Percentiles rank a stretch among this genome's conserved stretches.
phyloP scores from a whole-genome alignment of 2,113 vertebrate genomes.

The Calonectris borealis region DNA sequence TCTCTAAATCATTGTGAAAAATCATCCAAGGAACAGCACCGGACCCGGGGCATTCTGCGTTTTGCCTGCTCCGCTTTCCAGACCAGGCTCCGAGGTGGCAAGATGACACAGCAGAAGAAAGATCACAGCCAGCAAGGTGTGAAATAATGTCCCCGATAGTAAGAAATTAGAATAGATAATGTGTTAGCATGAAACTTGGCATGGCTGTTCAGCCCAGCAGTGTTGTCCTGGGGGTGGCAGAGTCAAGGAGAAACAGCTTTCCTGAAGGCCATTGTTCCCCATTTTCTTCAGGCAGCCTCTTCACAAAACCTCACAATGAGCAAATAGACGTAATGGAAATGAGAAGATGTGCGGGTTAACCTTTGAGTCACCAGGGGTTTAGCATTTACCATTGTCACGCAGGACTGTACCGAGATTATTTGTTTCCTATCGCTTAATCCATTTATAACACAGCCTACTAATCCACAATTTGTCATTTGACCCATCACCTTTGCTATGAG shows the following conservation, averaged over 20 bases:
- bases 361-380: not conserved
- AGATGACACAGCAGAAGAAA: slow-evolving; percentile 1
- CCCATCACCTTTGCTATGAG: not conserved
- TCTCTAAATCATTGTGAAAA: slow-evolving; percentile 48
- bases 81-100: not conserved
- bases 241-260: not conserved
- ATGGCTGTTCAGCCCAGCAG: not conserved
- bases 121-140: not conserved
- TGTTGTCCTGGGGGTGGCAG: not conserved
- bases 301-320: not conserved
- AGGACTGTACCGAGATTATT: not conserved
- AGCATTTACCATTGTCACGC: not conserved
- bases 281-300: not conserved
- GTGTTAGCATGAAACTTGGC: not conserved
- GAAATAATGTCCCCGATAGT: not conserved
- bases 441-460: not conserved
- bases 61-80: not conserved
- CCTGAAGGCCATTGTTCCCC: not conserved
- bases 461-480: not conserved
- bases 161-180: not conserved
- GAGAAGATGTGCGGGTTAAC: not conserved
- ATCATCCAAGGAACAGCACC: not conserved
- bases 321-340: not conserved
- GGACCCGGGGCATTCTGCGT: not conserved
- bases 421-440: slow-evolving; percentile 11